A percentile compares a stretch with the other conserved stretches of the same genome.
These are phyloP conservation scores for Ctenicera cuprea DNA, from an alignment of 2,888 invertebrate genomes.

Conservation along the genomic window DNA sequence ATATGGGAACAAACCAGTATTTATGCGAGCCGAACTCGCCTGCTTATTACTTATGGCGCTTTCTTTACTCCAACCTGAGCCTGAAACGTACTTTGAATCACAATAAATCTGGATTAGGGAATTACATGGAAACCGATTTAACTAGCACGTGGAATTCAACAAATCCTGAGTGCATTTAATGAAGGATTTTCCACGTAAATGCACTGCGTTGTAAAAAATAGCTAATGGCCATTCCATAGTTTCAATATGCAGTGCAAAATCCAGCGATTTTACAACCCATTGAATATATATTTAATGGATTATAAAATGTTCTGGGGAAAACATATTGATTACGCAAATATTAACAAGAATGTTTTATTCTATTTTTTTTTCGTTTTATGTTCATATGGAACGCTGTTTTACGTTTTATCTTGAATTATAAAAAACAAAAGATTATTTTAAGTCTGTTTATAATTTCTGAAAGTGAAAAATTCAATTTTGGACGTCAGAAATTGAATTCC, in stretches of 20 bases:
- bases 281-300: no score
- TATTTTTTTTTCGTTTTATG: no score
- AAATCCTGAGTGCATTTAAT: constrained; percentile 15
- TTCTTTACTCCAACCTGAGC: constrained; percentile 30
- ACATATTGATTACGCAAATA: no score
- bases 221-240: background rate
- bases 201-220: background rate
- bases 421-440: no score
- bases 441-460: no score
- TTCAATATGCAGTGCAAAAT: background rate
- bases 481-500: no score
- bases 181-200: background rate
- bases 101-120: constrained; percentile 40
- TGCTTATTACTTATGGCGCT: constrained; percentile 41
- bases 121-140: constrained; percentile 34
- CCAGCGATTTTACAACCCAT: background rate
- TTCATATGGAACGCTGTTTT: no score
- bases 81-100: constrained; percentile 33
- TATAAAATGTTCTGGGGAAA: no score
- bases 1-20: constrained; percentile 51
- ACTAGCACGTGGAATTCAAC: constrained; percentile 16
- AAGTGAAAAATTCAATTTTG: no score
- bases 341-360: no score
- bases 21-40: constrained; percentile 40
- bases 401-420: no score